Evolutionary conservation across 2,888 invertebrate genomes (phyloP).

Genomic region (Neoaliturus tenellus): DNA sequence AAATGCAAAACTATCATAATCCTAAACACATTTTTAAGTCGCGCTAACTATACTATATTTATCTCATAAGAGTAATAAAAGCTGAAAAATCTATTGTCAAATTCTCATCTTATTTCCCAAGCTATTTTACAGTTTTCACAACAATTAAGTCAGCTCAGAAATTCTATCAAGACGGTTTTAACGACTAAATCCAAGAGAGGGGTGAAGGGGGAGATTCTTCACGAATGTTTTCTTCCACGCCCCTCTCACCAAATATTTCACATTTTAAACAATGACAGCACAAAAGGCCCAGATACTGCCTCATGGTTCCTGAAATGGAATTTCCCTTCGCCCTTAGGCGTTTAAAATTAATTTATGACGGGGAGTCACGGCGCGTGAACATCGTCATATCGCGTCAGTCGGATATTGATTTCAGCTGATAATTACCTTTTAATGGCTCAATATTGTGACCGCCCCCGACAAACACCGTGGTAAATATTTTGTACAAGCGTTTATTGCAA

Average conservation of each 20-base stretch:
- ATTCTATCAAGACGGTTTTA: neutral
- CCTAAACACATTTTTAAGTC: no score
- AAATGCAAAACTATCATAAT: no score
- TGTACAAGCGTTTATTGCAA: no score
- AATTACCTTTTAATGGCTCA: neutral
- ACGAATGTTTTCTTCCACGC: conserved; percentile 26
- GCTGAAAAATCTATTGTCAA: no score
- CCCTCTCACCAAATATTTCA: conserved; percentile 36
- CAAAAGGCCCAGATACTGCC: conserved; percentile 8
- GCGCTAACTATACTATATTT: no score
- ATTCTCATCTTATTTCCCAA: no score
- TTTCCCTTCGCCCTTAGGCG: conserved; percentile 7
- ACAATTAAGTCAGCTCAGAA: no score
- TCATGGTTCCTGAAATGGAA: neutral
- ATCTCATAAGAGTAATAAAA: no score
- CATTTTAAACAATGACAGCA: conserved; percentile 36
- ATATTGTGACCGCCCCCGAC: neutral
- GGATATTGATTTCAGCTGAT: neutral
- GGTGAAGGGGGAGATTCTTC: neutral
- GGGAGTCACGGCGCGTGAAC: neutral
- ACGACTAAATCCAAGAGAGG: neutral
- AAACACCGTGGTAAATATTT: no score
- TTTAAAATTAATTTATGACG: conserved; percentile 10
- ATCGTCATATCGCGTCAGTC: neutral
- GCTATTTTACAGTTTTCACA: no score